Conservation (phyloP, 2,888 invertebrate species). For the Chymomyza fuscimana region DNA sequence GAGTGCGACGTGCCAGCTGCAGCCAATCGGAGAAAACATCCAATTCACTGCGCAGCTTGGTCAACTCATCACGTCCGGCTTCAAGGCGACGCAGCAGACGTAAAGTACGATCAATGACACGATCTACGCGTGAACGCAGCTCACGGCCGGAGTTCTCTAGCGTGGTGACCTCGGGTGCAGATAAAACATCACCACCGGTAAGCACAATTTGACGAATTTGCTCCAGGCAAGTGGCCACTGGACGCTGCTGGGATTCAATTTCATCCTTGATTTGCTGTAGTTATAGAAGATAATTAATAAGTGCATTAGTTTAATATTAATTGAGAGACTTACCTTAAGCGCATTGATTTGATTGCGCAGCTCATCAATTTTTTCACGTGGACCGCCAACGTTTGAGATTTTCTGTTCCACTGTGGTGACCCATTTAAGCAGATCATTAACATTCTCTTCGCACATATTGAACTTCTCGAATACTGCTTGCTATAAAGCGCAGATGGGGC, state of each 20-base stretch:
- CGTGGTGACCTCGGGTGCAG: conserved; percentile 93
- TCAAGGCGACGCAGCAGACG: conserved; percentile 87
- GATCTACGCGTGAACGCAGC: conserved; percentile 90
- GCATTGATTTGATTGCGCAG: conserved; percentile 93
- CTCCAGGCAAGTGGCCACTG: conserved; percentile 91
- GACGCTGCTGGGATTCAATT: conserved; percentile 90
- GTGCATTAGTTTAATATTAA: neutral
- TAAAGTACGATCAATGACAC: conserved; percentile 89
- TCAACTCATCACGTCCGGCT: conserved; percentile 92
- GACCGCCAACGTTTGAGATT: conserved; percentile 91
- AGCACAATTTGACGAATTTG: conserved; percentile 94
- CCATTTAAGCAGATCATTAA: conserved; percentile 92
- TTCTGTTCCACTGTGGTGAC: conserved; percentile 90
- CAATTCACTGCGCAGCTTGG: conserved; percentile 91
- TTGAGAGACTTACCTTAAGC: conserved; percentile 84
- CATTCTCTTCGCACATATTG: conserved; percentile 92
- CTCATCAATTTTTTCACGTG: conserved; percentile 92
- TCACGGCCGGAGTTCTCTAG: conserved; percentile 93
- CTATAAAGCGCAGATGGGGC: conserved; percentile 80
- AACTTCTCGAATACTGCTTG: conserved; percentile 98
- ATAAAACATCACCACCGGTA: conserved; percentile 94
- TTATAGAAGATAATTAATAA: neutral
- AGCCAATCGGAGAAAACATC: conserved; percentile 91
- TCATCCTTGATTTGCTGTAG: conserved; percentile 92
- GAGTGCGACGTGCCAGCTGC: conserved; percentile 87